These are phyloP conservation scores for Brachirus orientalis DNA, from an alignment of 2,113 vertebrate genomes.

Conservation along the genomic window DNA sequence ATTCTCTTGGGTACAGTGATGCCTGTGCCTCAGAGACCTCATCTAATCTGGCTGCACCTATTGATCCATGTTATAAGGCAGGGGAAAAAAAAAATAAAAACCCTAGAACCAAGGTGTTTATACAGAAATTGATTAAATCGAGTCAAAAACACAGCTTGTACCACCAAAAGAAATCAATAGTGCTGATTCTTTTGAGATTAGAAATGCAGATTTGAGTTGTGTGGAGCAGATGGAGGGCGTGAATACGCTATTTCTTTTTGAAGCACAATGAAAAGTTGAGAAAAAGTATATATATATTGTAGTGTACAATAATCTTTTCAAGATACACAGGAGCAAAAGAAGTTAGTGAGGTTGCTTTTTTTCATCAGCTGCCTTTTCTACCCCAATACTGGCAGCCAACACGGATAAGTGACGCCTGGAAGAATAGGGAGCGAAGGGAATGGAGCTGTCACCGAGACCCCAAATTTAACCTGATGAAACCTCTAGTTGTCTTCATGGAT, in stretches of 20 bases:
- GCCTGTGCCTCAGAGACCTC: constrained; percentile 26
- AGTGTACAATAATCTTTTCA: constrained; percentile 11
- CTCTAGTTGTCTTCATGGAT: constrained; percentile 12
- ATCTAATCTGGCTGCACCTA: constrained; percentile 36
- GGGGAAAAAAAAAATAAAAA: constrained; percentile 44
- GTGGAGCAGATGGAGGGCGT: constrained; percentile 24
- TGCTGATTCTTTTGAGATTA: constrained; percentile 23
- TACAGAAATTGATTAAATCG: constrained; percentile 46
- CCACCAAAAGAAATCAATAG: constrained; percentile 38
- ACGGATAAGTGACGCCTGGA: constrained; percentile 43
- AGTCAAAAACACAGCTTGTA: constrained; percentile 30
- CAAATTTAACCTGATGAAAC: constrained; percentile 60
- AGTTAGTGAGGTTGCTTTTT: constrained; percentile 38
- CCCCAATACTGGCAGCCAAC: constrained; percentile 45
- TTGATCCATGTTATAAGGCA: constrained; percentile 32
- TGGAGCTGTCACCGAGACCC: constrained; percentile 57
- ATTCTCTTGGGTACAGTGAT: constrained; percentile 10
- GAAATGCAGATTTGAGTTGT: constrained; percentile 7
- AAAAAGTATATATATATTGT: constrained; percentile 19
- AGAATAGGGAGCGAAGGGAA: constrained; percentile 57
- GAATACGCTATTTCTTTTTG: constrained; percentile 1
- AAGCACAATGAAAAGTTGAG: constrained; percentile 21
- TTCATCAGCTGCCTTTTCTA: constrained; percentile 46
- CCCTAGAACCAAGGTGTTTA: constrained; percentile 35
- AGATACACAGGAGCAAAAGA: constrained; percentile 18